Percentiles rank a stretch among this genome's conserved stretches.
phyloP scores from a whole-genome alignment of 2,113 vertebrate genomes.

The Ictidomys tridecemlineatus region DNA sequence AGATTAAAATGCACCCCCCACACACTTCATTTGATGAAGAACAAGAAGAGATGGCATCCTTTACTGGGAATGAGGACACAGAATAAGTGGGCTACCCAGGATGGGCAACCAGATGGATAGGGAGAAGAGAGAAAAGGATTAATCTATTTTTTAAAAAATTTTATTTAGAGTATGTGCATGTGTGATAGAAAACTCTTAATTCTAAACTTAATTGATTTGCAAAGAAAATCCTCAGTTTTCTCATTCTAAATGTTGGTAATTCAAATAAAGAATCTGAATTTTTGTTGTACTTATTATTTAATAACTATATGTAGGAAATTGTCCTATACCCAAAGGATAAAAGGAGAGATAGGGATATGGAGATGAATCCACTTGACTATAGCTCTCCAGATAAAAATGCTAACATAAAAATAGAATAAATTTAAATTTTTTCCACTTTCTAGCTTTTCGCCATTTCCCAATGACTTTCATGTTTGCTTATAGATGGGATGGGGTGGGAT shows the following conservation, averaged over 20 bases:
- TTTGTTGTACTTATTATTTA: neutral
- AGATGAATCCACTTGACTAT: neutral
- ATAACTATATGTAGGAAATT: neutral
- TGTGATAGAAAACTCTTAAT: neutral
- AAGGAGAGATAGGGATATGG: neutral
- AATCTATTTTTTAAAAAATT: too few species aligned
- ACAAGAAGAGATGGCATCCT: neutral
- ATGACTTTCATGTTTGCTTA: neutral
- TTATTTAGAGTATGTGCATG: neutral
- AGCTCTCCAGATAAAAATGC: neutral
- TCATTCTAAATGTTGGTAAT: neutral
- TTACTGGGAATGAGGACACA: neutral
- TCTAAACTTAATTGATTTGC: neutral
- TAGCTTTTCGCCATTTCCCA: neutral
- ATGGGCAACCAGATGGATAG: neutral
- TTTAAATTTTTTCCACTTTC: neutral
- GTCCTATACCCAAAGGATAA: neutral
- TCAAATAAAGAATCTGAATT: neutral
- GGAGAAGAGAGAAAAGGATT: neutral
- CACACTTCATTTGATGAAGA: neutral
- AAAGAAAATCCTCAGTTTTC: neutral
- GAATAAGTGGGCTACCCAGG: neutral
- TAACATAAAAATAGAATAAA: neutral
- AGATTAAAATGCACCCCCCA: neutral
- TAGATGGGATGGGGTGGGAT: neutral